Evolutionary conservation across 2,797 vertebrate genomes (phyloP).

Genomic region (Eospalax fontanierii): DNA sequence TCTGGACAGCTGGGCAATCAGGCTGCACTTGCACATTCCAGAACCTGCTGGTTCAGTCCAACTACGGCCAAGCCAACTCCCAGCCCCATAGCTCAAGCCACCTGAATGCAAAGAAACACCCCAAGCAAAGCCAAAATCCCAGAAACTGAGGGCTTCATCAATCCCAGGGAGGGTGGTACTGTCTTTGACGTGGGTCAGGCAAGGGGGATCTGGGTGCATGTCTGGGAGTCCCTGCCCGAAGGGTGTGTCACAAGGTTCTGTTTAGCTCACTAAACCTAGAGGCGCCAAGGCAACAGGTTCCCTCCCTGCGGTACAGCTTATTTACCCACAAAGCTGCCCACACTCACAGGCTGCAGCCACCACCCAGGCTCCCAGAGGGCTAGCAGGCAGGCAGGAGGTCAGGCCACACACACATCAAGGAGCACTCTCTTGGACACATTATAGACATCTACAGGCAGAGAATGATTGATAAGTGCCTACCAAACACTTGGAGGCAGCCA

Average conservation of each 20-base stretch:
- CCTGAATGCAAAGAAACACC: background rate
- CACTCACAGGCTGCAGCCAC: background rate
- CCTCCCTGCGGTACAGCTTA: background rate
- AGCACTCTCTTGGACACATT: background rate
- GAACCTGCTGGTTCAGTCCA: slow-evolving; percentile 13
- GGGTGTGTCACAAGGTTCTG: background rate
- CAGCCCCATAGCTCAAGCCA: background rate
- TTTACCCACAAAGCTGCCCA: background rate
- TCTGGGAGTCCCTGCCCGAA: background rate
- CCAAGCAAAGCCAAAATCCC: slow-evolving; percentile 12
- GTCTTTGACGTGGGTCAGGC: background rate
- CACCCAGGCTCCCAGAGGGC: background rate
- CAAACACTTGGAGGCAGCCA: slow-evolving; percentile 9
- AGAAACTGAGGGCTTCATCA: background rate
- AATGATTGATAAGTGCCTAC: slow-evolving; percentile 39
- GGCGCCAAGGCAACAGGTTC: slow-evolving; percentile 43
- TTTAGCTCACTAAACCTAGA: slow-evolving; percentile 39
- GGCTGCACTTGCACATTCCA: background rate
- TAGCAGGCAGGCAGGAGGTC: background rate
- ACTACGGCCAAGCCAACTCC: slow-evolving; percentile 14
- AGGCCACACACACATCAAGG: background rate
- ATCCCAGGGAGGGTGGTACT: background rate
- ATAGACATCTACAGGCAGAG: slow-evolving; percentile 29
- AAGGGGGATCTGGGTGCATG: background rate
- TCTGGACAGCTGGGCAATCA: background rate